Base-by-base conservation (phyloP, 2,113 vertebrate species). In the Myxocyprinus asiaticus region DNA sequence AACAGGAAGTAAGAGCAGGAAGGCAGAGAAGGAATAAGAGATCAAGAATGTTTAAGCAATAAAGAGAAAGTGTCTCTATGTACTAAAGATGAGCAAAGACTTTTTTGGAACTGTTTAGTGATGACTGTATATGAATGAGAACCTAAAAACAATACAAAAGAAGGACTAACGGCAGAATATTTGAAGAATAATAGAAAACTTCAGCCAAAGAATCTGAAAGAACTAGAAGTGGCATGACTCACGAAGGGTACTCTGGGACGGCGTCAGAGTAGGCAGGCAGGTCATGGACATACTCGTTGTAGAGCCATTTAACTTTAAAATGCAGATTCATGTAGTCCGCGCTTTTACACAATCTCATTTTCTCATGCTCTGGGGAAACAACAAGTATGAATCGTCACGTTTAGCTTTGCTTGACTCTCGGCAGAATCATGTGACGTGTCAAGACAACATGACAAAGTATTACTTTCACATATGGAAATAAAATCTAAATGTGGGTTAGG, bases 321-420 rank as follows among this genome's bases (percentile, higher is more conserved):
- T 99, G 97, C 70, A 99, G 93, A 89, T 98, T 99, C 98, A 99
- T 99, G 91, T 99, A 99, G 92, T 99, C 97, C 0, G 97, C 95
- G 2, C 95, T 96, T 88, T 95, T 97, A 84, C 97, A 99, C 42
- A 98, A 91, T n/a, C 89, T 92, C 70, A 96, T 94, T 61, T 95
- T 97, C 86, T 98, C 96, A 0, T 99, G 98, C 62, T 99, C 97
- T 99, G 91, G 47, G 78, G 82, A 84, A 17, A 67, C 47, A 83
- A 53, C 51, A 75, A 77, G 42, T 7, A 4, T n/a, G 11, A 73
- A 10, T 50, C 15, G 44, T 63, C 67, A 58, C 7, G 9, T 56
- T 70, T 11, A 5, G 17, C 48, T 50, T 78, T 8, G 9, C 42
- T 33, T 62, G 15, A 47, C 17, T 33, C 4, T 17, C 14, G 14